phyloP scores from a whole-genome alignment of 2,113 vertebrate species.

The Antennarius striatus region DNA sequence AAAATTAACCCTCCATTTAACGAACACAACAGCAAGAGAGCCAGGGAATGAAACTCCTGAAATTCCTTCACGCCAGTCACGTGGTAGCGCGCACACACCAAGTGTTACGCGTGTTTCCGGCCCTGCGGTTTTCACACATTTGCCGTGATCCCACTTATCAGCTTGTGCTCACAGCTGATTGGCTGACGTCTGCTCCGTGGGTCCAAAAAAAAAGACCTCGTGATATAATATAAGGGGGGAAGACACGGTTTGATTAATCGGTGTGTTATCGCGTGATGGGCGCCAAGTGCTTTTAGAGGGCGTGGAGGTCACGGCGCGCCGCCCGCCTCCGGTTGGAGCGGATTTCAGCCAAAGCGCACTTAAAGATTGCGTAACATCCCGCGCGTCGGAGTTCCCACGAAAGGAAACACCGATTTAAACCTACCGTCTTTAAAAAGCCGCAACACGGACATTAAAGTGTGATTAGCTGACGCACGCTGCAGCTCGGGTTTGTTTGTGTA shows the following conservation, averaged over 20 bases:
- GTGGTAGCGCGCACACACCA: no score
- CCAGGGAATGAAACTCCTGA: no score
- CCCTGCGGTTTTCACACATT: no score
- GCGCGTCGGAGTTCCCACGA: slow-evolving; percentile 46
- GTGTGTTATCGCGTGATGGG: background rate
- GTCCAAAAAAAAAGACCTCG: background rate
- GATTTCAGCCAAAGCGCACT: slow-evolving; percentile 62
- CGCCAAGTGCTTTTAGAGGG: slow-evolving; percentile 61
- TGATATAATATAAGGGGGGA: background rate
- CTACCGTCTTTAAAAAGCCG: background rate
- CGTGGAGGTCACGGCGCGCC: slow-evolving; percentile 63
- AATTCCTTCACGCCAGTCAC: no score
- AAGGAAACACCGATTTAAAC: slow-evolving; percentile 24
- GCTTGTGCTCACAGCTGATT: background rate
- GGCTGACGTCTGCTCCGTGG: background rate
- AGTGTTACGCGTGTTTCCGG: no score
- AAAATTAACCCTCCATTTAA: no score
- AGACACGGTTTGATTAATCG: background rate
- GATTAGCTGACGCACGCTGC: slow-evolving; percentile 18
- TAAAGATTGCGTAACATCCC: slow-evolving; percentile 67
- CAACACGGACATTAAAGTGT: slow-evolving; percentile 12
- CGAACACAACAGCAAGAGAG: no score
- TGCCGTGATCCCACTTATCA: no score
- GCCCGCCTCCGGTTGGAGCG: slow-evolving; percentile 32
- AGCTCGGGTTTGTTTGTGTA: background rate